phyloP scores from a whole-genome alignment of 2,113 vertebrate genomes.

The Rutilus rutilus region DNA sequence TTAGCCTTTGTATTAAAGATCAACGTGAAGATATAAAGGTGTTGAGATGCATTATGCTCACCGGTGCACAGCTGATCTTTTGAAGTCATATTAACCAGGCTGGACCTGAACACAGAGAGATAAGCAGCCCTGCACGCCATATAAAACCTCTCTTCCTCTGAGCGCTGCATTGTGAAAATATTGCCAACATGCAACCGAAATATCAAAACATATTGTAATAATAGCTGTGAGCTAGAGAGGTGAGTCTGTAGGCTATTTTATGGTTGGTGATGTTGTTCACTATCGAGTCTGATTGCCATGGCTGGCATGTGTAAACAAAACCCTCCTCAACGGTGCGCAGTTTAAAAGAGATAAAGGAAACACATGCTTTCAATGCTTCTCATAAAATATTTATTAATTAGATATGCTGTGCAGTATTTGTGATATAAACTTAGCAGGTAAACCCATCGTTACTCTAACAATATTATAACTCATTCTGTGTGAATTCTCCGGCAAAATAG shows the following conservation, averaged over 20 bases:
- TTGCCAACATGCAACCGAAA: constrained; percentile 50
- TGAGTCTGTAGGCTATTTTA: background rate
- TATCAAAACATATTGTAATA: background rate
- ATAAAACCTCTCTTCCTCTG: constrained; percentile 86
- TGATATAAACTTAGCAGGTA: background rate
- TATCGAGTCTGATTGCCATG: constrained; percentile 6
- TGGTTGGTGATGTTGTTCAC: background rate
- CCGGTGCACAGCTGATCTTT: constrained; percentile 87
- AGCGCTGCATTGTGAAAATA: constrained; percentile 66
- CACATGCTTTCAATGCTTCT: background rate
- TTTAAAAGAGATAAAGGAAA: constrained; percentile 31
- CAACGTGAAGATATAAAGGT: background rate
- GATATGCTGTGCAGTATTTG: background rate
- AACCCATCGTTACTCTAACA: background rate
- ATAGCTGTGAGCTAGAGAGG: background rate
- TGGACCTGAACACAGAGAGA: constrained; percentile 86
- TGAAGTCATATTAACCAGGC: constrained; percentile 87
- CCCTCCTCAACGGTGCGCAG: constrained; percentile 7
- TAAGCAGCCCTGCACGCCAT: constrained; percentile 86
- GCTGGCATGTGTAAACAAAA: constrained; percentile 23
- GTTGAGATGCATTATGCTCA: constrained; percentile 66
- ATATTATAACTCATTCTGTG: background rate
- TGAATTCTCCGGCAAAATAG: background rate
- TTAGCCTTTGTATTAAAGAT: background rate
- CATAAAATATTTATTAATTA: background rate